phyloP scores from a whole-genome alignment of 2,797 vertebrate genomes.

The Lates japonicus region DNA sequence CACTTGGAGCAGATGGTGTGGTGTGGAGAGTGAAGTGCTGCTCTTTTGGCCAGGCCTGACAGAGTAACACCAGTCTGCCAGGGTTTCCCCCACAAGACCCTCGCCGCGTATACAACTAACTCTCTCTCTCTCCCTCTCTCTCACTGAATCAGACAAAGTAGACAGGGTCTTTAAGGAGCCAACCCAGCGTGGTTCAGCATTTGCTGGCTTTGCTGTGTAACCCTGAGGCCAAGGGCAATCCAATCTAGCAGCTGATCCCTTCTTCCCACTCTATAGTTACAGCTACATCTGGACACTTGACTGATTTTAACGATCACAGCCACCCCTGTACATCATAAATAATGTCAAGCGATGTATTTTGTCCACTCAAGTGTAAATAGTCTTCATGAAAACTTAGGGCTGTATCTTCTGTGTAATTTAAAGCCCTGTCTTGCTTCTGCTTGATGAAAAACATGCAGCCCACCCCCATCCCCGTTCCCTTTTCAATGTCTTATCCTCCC shows the following conservation, averaged over 20 bases:
- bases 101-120: slow-evolving; percentile 78
- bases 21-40: slow-evolving; percentile 90
- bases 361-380: slow-evolving; percentile 71
- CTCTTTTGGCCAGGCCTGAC: slow-evolving; percentile 93
- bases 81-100: slow-evolving; percentile 87
- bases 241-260: slow-evolving; percentile 85
- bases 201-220: slow-evolving; percentile 80
- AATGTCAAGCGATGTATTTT: slow-evolving; percentile 74
- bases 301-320: slow-evolving; percentile 78
- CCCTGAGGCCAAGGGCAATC: slow-evolving; percentile 85
- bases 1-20: slow-evolving; percentile 95
- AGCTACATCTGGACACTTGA: slow-evolving; percentile 84
- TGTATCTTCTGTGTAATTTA: slow-evolving; percentile 64
- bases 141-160: slow-evolving; percentile 86
- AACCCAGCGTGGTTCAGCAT: slow-evolving; percentile 78
- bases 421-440: slow-evolving; percentile 50
- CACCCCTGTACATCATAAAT: slow-evolving; percentile 73
- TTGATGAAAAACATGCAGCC: slow-evolving; percentile 66
- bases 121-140: slow-evolving; percentile 77
- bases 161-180: slow-evolving; percentile 84
- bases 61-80: slow-evolving; percentile 94
- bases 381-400: slow-evolving; percentile 74
- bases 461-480: slow-evolving; percentile 54
- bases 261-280: slow-evolving; percentile 78
- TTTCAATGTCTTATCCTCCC: slow-evolving; percentile 85